Evolutionary conservation across 2,113 vertebrate genomes (phyloP).

Genomic region (Poecile atricapillus): DNA sequence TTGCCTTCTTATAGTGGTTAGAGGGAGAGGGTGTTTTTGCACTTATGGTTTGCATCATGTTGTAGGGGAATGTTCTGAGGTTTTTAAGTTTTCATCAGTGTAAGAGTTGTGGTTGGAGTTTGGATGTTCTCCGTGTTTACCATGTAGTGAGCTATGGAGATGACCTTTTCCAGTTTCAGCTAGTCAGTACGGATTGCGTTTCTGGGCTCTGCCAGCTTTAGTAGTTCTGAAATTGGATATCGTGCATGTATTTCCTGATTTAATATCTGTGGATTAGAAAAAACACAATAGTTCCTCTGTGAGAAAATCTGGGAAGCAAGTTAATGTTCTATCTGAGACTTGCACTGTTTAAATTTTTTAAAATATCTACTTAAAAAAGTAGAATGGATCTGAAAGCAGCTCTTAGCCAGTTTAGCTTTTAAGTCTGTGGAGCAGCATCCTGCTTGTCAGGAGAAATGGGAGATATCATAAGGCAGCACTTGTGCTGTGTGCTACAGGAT

Average conservation of each 20-base stretch:
- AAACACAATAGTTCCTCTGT: background rate
- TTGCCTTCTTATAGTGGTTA: background rate
- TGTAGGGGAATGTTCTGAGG: constrained; percentile 52
- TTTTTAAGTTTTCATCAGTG: constrained; percentile 41
- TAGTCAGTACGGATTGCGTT: constrained; percentile 19
- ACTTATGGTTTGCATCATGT: background rate
- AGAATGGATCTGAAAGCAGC: background rate
- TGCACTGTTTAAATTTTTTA: background rate
- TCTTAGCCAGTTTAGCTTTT: background rate
- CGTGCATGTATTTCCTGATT: background rate
- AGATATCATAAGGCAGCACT: background rate
- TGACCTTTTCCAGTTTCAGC: constrained; percentile 50
- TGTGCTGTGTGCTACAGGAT: rapidly evolving
- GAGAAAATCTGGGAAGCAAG: background rate
- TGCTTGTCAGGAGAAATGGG: background rate
- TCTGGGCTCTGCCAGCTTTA: constrained; percentile 45
- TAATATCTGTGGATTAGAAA: background rate
- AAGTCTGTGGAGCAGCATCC: background rate
- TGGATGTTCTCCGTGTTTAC: constrained; percentile 44
- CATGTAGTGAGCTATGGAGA: constrained; percentile 47
- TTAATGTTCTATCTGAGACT: background rate
- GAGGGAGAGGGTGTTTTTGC: background rate
- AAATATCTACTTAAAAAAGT: background rate
- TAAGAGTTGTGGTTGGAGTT: constrained; percentile 31
- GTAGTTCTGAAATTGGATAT: constrained; percentile 52